Percentiles rank a stretch among this genome's conserved stretches.
These are phyloP conservation scores for Hydrotaea diabolus DNA, from an alignment of 2,888 invertebrate genomes.

Conservation along the genomic window DNA sequence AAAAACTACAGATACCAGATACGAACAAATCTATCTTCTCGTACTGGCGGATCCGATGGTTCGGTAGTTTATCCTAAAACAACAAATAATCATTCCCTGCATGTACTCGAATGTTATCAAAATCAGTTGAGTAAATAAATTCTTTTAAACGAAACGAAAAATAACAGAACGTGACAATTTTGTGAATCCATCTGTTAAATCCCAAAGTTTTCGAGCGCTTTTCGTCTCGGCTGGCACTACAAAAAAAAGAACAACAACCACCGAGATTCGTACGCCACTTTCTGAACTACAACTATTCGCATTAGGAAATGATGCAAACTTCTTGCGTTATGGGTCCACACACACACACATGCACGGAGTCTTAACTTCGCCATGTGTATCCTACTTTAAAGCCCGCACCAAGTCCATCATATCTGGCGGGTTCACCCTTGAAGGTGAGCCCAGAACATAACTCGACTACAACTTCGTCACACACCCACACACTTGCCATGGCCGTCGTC, in stretches of 20 bases:
- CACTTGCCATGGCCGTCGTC: neutral
- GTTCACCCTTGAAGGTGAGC: neutral
- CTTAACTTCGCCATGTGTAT: too few relatives aligned
- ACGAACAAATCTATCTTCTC: slow-evolving; percentile 32
- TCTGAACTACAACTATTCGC: slow-evolving; percentile 35
- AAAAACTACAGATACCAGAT: slow-evolving; percentile 54
- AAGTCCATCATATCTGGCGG: too few relatives aligned
- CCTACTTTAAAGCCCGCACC: too few relatives aligned
- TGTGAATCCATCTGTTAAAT: slow-evolving; percentile 76
- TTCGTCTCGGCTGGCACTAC: neutral
- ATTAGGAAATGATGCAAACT: neutral
- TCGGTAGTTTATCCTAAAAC: slow-evolving; percentile 34
- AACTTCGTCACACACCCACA: neutral
- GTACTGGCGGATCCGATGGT: neutral
- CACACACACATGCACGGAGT: neutral
- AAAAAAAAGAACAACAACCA: neutral
- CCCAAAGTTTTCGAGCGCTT: slow-evolving; percentile 34
- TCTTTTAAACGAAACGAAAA: slow-evolving; percentile 71
- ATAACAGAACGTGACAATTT: slow-evolving; percentile 79
- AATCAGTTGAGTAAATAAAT: slow-evolving; percentile 79
- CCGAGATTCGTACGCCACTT: neutral
- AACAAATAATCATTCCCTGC: slow-evolving; percentile 69
- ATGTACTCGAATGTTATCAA: slow-evolving; percentile 79
- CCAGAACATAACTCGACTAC: neutral
- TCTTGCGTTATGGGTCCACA: neutral